phyloP scores from a whole-genome alignment of 2,888 invertebrate genomes.

The Therioaphis trifolii region DNA sequence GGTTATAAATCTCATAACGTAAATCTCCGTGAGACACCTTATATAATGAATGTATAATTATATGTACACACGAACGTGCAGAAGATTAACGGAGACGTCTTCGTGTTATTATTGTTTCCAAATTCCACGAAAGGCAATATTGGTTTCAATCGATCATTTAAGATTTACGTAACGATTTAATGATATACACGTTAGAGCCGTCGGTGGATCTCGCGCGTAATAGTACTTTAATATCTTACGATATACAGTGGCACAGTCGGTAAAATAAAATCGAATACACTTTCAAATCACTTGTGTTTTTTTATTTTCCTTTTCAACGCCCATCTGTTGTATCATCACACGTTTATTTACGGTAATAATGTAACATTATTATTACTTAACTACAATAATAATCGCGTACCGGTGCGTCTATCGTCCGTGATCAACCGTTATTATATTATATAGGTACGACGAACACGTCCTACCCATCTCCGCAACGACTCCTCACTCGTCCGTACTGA shows the following conservation, averaged over 20 bases:
- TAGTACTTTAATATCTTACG: too few relatives aligned
- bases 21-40: too few relatives aligned
- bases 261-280: background rate
- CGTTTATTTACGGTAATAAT: background rate
- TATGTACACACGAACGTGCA: too few relatives aligned
- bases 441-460: background rate
- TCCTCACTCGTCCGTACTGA: background rate
- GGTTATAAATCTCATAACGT: too few relatives aligned
- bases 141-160: background rate
- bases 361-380: background rate
- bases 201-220: too few relatives aligned
- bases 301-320: background rate
- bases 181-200: too few relatives aligned
- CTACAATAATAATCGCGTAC: background rate
- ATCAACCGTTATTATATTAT: too few relatives aligned
- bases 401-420: background rate
- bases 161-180: background rate
- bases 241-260: background rate
- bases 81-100: too few relatives aligned
- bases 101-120: background rate
- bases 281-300: background rate
- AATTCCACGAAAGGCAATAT: background rate
- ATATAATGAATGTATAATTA: too few relatives aligned
- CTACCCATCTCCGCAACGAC: background rate
- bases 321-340: background rate